Percentiles rank a stretch among this genome's conserved stretches.
Conservation (phyloP, 1,140 invertebrate genomes). For the Lerema accius region DNA sequence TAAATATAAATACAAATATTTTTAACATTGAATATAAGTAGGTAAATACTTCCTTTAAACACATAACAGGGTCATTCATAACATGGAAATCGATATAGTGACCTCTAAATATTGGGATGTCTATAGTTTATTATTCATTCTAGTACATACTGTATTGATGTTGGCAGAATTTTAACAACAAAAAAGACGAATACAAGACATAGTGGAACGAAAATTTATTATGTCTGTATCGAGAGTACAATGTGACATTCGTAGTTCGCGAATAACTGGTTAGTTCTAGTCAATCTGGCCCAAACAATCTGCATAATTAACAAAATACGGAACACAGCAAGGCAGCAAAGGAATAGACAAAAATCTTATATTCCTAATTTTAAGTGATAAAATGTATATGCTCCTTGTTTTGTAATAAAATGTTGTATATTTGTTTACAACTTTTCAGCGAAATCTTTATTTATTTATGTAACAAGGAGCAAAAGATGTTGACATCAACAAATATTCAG, state of each 20-base stretch:
- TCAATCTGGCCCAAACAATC: neutral
- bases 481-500: conserved; percentile 43
- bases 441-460: conserved; percentile 51
- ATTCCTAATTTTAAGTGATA: neutral
- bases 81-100: conserved; percentile 10
- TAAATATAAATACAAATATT: too few relatives aligned
- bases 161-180: neutral
- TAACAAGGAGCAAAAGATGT: conserved; percentile 32
- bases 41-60: conserved; percentile 6
- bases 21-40: conserved; percentile 4
- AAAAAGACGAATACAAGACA: neutral
- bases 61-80: conserved; percentile 21
- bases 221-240: neutral
- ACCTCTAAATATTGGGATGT: conserved; percentile 14
- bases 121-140: neutral
- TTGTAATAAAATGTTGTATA: neutral
- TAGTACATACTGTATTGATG: neutral
- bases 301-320: conserved; percentile 13
- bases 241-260: conserved; percentile 5
- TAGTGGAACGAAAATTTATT: neutral
- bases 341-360: neutral
- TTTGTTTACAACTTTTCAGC: conserved; percentile 6
- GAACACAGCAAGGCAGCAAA: conserved; percentile 4
- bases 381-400: neutral
- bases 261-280: conserved; percentile 15